Evolutionary conservation across 2,888 invertebrate species (phyloP).

Genomic region (Operophtera brumata): DNA sequence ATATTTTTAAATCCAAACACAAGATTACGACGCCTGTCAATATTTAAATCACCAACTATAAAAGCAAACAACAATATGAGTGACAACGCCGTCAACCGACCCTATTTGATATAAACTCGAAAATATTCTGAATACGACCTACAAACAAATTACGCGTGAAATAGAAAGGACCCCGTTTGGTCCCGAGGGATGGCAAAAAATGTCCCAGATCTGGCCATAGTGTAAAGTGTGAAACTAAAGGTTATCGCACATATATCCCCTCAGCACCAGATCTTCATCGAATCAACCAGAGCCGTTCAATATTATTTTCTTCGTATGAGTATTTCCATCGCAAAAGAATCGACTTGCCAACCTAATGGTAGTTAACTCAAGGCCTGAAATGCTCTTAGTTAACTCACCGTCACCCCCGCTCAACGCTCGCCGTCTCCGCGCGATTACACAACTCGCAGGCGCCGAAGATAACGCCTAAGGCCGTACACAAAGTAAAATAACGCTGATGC

Average conservation of each 20-base stretch:
- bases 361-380: no score
- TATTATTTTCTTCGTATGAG: no score
- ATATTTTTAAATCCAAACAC: no score
- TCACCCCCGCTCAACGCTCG: no score
- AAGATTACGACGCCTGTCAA: no score
- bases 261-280: background rate
- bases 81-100: conserved; percentile 14
- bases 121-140: conserved; percentile 22
- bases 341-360: no score
- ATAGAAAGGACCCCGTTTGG: conserved; percentile 15
- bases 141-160: conserved; percentile 28
- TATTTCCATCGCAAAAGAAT: no score
- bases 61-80: conserved; percentile 14
- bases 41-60: background rate
- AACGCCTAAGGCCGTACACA: no score
- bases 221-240: conserved; percentile 29
- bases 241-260: background rate
- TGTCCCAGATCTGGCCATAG: conserved; percentile 17
- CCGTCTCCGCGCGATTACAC: no score
- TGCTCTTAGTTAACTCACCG: no score
- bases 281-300: background rate
- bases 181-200: conserved; percentile 26
- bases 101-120: conserved; percentile 23
- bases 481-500: no score
- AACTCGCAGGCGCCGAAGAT: no score